phyloP scores from a whole-genome alignment of 2,113 vertebrate genomes.

The Scortum barcoo region DNA sequence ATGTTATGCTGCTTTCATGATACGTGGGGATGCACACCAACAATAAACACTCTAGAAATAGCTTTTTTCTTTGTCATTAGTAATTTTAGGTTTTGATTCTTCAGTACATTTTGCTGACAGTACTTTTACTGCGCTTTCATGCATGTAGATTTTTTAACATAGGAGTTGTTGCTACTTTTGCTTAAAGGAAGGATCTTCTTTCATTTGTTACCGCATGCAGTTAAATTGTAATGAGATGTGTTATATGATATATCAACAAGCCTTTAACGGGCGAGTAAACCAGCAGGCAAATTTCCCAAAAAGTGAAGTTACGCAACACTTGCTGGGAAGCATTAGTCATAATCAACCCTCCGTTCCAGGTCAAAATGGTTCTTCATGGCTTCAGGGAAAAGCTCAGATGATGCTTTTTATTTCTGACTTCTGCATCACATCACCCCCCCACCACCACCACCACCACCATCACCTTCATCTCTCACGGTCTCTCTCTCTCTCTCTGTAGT shows the following conservation, averaged over 20 bases:
- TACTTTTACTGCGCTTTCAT: not conserved
- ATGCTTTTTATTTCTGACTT: not conserved
- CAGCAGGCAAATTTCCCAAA: not conserved
- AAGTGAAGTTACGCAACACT: not conserved
- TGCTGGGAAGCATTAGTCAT: not conserved
- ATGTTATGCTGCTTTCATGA: no score
- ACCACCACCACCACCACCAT: no score
- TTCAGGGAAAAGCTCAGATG: not conserved
- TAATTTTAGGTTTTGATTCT: not conserved
- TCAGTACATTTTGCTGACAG: not conserved
- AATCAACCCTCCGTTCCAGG: not conserved
- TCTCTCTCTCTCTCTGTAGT: slow-evolving; percentile 78
- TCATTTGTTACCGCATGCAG: not conserved
- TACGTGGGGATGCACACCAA: no score
- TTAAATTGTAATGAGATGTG: not conserved
- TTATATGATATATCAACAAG: not conserved
- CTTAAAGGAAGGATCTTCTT: not conserved
- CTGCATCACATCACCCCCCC: not conserved
- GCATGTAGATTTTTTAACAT: not conserved
- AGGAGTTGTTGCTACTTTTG: not conserved
- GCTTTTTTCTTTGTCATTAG: not conserved
- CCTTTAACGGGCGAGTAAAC: not conserved
- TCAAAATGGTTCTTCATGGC: not conserved
- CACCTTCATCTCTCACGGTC: not conserved
- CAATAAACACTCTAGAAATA: not conserved